Conservation (phyloP, 2,797 vertebrate genomes). For the Fistularia tabacaria region DNA sequence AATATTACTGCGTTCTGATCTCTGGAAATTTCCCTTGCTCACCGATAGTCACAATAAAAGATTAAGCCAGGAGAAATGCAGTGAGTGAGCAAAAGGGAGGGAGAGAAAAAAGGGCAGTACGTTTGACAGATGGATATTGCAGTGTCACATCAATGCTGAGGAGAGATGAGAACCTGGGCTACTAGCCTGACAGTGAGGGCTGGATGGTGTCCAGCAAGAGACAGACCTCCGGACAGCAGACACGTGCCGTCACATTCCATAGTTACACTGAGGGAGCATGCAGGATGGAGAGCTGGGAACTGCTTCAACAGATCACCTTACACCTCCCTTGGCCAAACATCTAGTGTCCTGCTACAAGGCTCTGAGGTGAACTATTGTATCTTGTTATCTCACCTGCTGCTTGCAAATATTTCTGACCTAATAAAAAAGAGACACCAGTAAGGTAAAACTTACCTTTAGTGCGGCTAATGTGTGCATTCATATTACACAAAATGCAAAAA, state of each 20-base stretch:
- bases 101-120: slow-evolving; percentile 43
- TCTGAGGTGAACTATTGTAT: slow-evolving; percentile 35
- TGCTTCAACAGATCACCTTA: slow-evolving; percentile 26
- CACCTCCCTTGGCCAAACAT: slow-evolving; percentile 11
- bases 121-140: slow-evolving; percentile 73
- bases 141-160: slow-evolving; percentile 65
- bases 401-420: slow-evolving; percentile 49
- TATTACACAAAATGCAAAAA: slow-evolving; percentile 53
- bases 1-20: slow-evolving; percentile 20
- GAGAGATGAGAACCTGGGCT: slow-evolving; percentile 67
- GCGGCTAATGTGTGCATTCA: slow-evolving; percentile 41
- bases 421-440: slow-evolving; percentile 27
- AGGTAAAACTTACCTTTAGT: slow-evolving; percentile 39
- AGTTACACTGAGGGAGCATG: slow-evolving; percentile 35
- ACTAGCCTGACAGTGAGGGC: slow-evolving; percentile 59
- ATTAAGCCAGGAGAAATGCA: slow-evolving; percentile 19
- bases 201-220: slow-evolving; percentile 64
- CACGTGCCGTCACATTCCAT: slow-evolving; percentile 55
- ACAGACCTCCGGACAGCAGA: slow-evolving; percentile 59
- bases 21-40: slow-evolving; percentile 7
- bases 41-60: slow-evolving; percentile 15
- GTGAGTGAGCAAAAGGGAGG: slow-evolving; percentile 16
- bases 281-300: slow-evolving; percentile 17
- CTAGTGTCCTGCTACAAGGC: not conserved
- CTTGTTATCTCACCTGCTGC: slow-evolving; percentile 54